Evolutionary conservation across 2,113 vertebrate species (phyloP).

Genomic region (Pangasianodon gigas): DNA sequence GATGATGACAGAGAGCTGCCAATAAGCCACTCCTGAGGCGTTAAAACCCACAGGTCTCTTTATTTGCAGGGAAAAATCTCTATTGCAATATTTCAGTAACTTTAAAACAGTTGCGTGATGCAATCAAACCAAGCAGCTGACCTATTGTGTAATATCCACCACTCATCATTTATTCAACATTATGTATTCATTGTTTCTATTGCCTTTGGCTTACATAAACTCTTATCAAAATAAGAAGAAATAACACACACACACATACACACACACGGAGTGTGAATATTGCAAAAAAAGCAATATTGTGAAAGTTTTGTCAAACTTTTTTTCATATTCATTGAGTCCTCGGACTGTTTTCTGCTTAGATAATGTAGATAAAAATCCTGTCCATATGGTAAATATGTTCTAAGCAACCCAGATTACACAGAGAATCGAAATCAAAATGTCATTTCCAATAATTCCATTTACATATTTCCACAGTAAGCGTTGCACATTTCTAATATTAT

Average conservation of each 20-base stretch:
- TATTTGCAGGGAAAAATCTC: conserved; percentile 4
- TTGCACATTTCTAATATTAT: conserved; percentile 3
- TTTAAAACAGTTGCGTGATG: conserved; percentile 22
- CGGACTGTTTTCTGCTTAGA: neutral
- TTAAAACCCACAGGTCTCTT: conserved; percentile 32
- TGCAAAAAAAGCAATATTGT: conserved; percentile 1
- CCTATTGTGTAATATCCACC: conserved; percentile 34
- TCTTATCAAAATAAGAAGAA: neutral
- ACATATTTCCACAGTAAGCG: neutral
- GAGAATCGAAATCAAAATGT: conserved; percentile 16
- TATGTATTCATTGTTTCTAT: conserved; percentile 29
- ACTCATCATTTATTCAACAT: conserved; percentile 18
- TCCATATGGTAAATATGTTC: neutral
- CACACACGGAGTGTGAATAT: neutral
- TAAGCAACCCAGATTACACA: neutral
- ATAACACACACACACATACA: neutral
- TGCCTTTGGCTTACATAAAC: conserved; percentile 26
- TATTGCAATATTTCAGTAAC: conserved; percentile 22
- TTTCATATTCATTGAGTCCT: neutral
- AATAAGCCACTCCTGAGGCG: conserved; percentile 23
- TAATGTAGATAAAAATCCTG: neutral
- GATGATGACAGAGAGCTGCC: conserved; percentile 26
- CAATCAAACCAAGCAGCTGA: conserved; percentile 30
- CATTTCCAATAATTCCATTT: neutral
- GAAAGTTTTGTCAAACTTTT: conserved; percentile 20